phyloP scores from a whole-genome alignment of 2,888 invertebrate genomes.

The Tachina lurida region DNA sequence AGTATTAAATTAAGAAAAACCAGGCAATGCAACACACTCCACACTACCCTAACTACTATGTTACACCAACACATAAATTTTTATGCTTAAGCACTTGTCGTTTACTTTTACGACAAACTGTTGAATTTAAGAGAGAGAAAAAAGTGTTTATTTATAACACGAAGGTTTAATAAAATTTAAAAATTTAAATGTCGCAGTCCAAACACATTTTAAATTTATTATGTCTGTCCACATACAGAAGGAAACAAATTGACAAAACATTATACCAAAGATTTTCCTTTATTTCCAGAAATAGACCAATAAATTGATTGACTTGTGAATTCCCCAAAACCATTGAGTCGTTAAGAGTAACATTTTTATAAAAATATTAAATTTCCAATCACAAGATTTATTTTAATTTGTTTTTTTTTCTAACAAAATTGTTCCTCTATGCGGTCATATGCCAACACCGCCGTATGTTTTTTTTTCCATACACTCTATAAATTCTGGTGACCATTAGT shows the following conservation, averaged over 20 bases:
- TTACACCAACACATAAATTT: background rate
- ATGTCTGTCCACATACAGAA: background rate
- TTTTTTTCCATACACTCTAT: background rate
- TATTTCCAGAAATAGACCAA: no score
- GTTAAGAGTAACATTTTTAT: background rate
- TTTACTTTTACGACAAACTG: slow-evolving; percentile 50
- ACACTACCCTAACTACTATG: background rate
- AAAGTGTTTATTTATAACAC: slow-evolving; percentile 27
- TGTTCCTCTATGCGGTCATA: background rate
- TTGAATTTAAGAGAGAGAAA: slow-evolving; percentile 10
- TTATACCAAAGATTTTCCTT: no score
- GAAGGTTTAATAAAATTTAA: slow-evolving; percentile 49
- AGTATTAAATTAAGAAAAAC: slow-evolving; percentile 17
- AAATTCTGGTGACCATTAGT: slow-evolving; percentile 24
- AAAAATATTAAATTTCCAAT: background rate
- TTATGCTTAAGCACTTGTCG: background rate
- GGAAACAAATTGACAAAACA: no score
- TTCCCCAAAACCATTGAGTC: no score
- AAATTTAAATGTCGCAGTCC: slow-evolving; percentile 23
- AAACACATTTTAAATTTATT: background rate
- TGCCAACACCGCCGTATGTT: background rate
- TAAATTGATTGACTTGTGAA: no score
- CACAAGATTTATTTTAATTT: background rate
- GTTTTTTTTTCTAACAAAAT: background rate
- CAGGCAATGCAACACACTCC: slow-evolving; percentile 33